Percentiles rank a stretch among this genome's conserved stretches.
phyloP scores from a whole-genome alignment of 2,113 vertebrate genomes.

The Holacanthus passer region DNA sequence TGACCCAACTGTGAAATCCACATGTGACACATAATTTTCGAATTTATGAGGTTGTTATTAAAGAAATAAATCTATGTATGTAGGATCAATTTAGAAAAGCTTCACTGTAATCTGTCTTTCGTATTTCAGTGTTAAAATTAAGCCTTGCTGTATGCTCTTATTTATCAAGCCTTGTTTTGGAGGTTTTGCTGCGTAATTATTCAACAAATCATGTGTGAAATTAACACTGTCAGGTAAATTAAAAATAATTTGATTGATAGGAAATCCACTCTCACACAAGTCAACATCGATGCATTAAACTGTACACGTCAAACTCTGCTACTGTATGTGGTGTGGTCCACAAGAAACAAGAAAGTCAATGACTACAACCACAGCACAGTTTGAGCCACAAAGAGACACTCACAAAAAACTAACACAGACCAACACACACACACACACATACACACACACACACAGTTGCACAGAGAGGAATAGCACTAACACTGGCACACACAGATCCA shows the following conservation, averaged over 20 bases:
- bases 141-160: constrained; percentile 30
- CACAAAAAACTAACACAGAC: constrained; percentile 70
- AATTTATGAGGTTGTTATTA: constrained; percentile 1
- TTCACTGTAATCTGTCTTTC: constrained; percentile 34
- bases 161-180: constrained; percentile 44
- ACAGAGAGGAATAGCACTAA: constrained; percentile 80
- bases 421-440: constrained; percentile 65
- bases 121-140: constrained; percentile 34
- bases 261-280: constrained; percentile 59
- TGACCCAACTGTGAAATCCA: constrained; percentile 35
- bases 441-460: constrained; percentile 66
- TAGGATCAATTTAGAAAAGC: too few relatives aligned
- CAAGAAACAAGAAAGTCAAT: constrained; percentile 70
- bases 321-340: constrained; percentile 49
- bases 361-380: constrained; percentile 78
- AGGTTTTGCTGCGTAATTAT: constrained; percentile 61
- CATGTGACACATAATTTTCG: constrained; percentile 12
- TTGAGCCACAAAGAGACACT: constrained; percentile 77
- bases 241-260: constrained; percentile 71
- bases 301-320: constrained; percentile 61
- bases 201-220: constrained; percentile 74
- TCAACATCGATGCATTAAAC: constrained; percentile 51
- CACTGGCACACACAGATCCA: constrained; percentile 83
- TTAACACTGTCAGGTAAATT: constrained; percentile 76
- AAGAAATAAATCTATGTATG: constrained; percentile 2